Evolutionary conservation across 2,113 vertebrate species (phyloP), one percentile per base, ranked within the genome.

Genomic region (Myiozetetes cayanensis): DNA sequence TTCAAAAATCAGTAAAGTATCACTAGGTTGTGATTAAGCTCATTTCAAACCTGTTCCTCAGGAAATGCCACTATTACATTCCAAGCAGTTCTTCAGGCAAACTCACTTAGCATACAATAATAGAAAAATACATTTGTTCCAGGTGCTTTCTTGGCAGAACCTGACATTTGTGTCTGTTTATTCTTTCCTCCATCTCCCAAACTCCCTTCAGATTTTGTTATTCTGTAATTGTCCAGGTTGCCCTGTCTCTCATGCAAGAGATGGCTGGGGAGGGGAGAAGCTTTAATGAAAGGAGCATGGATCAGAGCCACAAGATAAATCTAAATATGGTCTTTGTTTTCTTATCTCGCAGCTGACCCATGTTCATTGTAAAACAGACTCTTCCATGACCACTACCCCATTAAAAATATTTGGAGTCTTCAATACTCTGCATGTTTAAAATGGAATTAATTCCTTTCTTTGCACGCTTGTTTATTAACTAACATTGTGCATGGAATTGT

Each of bases 21-120:
- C 52, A 33, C 80, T 95, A 22, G 53, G 44, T 85, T 22, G 11
- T 59, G 85, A 93, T 89, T 77, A 77, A 92, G 27, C 41, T 92
- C 4, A 62, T 89, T 89, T 92, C 89, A 94, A 94, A 96, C 93
- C 74, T 92, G 91, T 56, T 95, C 66, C 49, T 96, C 94, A 94
- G 87, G 93, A 96, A 95, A 91, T 68, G 44, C 44, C n/a, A 13
- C 52, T 72, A 41, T 49, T 85, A 41, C 90, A 92, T 91, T 85
- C 65, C 94, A 74, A 52, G 61, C 39, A 89, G 41, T 93, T 87
- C 77, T 94, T 94, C 4, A 5, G 47, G 47, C 4, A 2, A 94
- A 91, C 56, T 44, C 62, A 68, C 75, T 89, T 68, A 87, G 52
- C 44, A 75, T 56, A 79, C 35, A 91, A 85, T 82, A 96, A 89